These are phyloP conservation scores for Eulemur mongoz DNA, from an alignment of 2,797 vertebrate genomes.

Conservation along the genomic window DNA sequence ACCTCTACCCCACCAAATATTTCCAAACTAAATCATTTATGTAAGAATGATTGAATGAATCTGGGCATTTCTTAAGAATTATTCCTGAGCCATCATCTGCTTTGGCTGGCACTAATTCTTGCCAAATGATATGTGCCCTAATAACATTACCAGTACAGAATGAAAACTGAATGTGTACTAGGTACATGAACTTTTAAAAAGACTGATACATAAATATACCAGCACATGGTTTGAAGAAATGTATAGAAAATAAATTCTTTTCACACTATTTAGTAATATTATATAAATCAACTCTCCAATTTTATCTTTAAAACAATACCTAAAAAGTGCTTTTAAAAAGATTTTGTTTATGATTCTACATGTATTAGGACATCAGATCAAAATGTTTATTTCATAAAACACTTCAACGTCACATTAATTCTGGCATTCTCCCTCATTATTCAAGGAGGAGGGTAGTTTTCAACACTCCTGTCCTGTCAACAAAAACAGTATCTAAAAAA, in stretches of 20 bases:
- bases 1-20: background rate
- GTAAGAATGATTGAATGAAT: conserved; percentile 53
- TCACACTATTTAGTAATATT: background rate
- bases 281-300: background rate
- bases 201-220: background rate
- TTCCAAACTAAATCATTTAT: conserved; percentile 11
- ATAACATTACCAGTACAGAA: background rate
- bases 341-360: background rate
- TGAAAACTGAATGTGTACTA: background rate
- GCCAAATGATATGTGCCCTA: background rate
- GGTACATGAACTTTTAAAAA: background rate
- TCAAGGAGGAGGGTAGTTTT: background rate
- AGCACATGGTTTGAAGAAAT: background rate
- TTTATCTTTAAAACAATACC: background rate
- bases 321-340: background rate
- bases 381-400: background rate
- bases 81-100: background rate
- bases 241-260: background rate
- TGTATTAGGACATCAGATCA: background rate
- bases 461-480: background rate
- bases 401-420: background rate
- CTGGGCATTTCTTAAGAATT: background rate
- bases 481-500: background rate
- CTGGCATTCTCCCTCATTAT: background rate
- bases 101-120: background rate